Percentiles rank a stretch among this genome's conserved stretches.
These are phyloP conservation scores for Tribolium castaneum DNA, from an alignment of 1,140 invertebrate genomes.

Conservation along the genomic window DNA sequence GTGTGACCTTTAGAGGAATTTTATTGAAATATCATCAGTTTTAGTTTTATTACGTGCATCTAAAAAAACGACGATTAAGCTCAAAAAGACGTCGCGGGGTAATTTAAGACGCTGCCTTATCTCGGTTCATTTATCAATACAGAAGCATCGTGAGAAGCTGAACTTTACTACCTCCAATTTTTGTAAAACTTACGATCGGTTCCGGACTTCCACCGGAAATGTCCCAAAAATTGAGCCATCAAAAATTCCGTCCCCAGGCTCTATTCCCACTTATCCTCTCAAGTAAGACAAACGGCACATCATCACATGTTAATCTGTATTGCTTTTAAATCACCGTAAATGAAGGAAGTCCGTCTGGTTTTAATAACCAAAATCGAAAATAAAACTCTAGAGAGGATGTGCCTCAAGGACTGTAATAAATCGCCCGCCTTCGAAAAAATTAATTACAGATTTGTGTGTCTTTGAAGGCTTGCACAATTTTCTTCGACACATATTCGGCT, in stretches of 20 bases:
- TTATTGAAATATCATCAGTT: constrained; percentile 38
- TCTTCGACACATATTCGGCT: neutral
- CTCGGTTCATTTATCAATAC: neutral
- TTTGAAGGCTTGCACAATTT: neutral
- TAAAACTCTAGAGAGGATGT: constrained; percentile 26
- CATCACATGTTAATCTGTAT: constrained; percentile 1
- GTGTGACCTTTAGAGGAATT: constrained; percentile 33
- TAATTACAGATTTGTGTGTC: neutral
- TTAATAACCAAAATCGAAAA: neutral
- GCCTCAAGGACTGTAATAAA: constrained; percentile 5
- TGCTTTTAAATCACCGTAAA: constrained; percentile 25
- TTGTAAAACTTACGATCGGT: neutral
- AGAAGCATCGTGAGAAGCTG: constrained; percentile 5
- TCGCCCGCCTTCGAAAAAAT: neutral
- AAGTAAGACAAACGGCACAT: neutral
- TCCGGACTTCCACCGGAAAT: no score
- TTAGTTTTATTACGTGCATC: constrained; percentile 3
- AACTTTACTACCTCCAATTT: neutral
- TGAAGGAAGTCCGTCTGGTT: constrained; percentile 14
- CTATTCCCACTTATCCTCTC: neutral
- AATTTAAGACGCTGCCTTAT: neutral
- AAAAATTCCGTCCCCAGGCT: neutral
- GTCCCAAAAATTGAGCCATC: neutral
- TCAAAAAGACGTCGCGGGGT: neutral
- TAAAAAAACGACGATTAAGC: neutral